Percentiles rank a stretch among this genome's conserved stretches.
These are phyloP conservation scores for Prenolepis imparis DNA, from an alignment of 2,888 invertebrate genomes.

Conservation along the genomic window DNA sequence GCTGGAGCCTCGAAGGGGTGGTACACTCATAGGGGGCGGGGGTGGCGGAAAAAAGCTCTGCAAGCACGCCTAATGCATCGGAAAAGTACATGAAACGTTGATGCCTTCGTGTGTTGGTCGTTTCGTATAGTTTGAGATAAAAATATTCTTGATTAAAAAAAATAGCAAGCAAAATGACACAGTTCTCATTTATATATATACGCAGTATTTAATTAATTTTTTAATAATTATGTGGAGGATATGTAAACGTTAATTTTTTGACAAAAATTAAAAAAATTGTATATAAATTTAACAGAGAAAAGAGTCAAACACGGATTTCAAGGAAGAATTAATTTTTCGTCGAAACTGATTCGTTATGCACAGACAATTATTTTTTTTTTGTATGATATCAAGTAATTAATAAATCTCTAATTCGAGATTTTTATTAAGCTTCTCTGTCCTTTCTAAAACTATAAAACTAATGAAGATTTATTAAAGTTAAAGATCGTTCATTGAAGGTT, in stretches of 20 bases:
- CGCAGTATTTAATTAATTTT: background rate
- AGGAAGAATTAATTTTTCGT: too few species aligned
- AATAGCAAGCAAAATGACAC: background rate
- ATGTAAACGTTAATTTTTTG: background rate
- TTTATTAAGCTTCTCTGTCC: too few species aligned
- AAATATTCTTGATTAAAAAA: background rate
- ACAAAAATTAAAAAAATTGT: background rate
- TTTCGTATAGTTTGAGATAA: background rate
- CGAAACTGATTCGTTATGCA: too few species aligned
- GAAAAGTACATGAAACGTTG: constrained; percentile 36
- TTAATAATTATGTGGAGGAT: constrained; percentile 4
- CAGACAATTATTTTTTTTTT: too few species aligned
- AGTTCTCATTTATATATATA: background rate
- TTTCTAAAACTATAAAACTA: too few species aligned
- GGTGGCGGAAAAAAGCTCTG: constrained; percentile 86
- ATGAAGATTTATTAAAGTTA: too few species aligned
- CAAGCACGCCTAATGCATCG: constrained; percentile 83
- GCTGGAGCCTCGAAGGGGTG: constrained; percentile 83
- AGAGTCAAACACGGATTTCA: too few species aligned
- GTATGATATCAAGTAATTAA: too few species aligned
- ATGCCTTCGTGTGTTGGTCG: constrained; percentile 14
- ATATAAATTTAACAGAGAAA: too few species aligned
- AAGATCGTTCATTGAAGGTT: too few species aligned
- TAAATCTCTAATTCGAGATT: too few species aligned
- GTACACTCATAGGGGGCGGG: constrained; percentile 84